Conservation (phyloP, 2,888 invertebrate species). For the Dromius quadrimaculatus region DNA sequence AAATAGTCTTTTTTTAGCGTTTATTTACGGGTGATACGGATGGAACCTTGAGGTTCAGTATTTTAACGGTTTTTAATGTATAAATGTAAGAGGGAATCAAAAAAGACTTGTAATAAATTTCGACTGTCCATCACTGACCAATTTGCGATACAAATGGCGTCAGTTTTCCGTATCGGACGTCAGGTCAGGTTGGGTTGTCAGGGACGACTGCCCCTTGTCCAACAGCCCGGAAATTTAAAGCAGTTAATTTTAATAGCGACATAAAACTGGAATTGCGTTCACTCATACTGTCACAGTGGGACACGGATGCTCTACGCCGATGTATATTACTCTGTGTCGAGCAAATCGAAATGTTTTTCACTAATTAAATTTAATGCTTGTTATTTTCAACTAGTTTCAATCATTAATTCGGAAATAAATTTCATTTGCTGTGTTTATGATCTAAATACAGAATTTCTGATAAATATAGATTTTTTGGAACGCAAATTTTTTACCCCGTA, state of each 20-base stretch:
- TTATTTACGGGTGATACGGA: too few species aligned
- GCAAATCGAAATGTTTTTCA: constrained; percentile 9
- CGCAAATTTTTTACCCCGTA: too few species aligned
- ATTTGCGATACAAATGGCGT: neutral
- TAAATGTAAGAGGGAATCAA: too few species aligned
- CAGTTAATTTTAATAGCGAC: constrained; percentile 39
- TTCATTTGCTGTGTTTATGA: too few species aligned
- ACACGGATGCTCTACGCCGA: neutral
- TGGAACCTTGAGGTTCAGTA: too few species aligned
- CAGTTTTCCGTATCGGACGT: neutral
- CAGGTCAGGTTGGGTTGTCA: neutral
- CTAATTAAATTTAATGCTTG: constrained; percentile 42
- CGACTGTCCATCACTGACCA: neutral
- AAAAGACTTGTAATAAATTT: neutral
- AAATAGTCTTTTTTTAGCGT: too few species aligned
- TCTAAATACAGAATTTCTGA: too few species aligned
- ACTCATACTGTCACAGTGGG: neutral
- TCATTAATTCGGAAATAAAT: too few species aligned
- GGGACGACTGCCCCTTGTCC: constrained; percentile 13
- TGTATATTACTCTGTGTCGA: neutral
- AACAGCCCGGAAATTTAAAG: constrained; percentile 31
- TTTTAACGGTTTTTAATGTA: too few species aligned
- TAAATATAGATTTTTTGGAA: too few species aligned
- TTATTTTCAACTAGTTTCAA: too few species aligned
- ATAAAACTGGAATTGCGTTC: constrained; percentile 31